Evolutionary conservation across 1,140 invertebrate species (phyloP), one percentile per base, ranked within the genome.

Genomic region (Drosophila nannoptera): DNA sequence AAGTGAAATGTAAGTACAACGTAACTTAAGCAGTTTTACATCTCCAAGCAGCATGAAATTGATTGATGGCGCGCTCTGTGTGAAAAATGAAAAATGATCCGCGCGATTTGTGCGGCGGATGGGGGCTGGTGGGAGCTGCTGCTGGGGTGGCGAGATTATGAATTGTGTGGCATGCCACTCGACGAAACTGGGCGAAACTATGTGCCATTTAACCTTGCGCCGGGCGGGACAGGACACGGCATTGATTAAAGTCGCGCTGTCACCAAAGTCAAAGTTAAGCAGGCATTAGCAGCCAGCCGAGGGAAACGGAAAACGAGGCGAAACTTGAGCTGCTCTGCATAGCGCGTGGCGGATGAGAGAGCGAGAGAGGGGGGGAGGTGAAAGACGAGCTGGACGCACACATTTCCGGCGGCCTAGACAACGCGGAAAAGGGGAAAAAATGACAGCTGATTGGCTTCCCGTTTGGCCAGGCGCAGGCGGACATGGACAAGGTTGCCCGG

Each of bases 21-120:
- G 78, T 83, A 84, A 84, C 65, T 84, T 80, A 84, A 84, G 75
- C 75, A 83, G 80, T 84, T 84, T 84, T 84, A 84, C 80, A 84
- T 78, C 77, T 84, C 73, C 80, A 84, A 84, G 80, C 73, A 84
- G 77, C 80, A 84, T 80, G 80, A 83, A 83, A 84, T 84, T 84
- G 80, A 84, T 84, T 84, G 80, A 84, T 84, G 80, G 76, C 66
- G 56, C 72, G 59, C 68, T 60, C 63, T 58, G 58, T 65, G 66
- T 22, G 63, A 64, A 83, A 83, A 75, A 83, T 83, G 78, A 81
- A 81, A 81, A 81, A 81, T 81, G 77, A 83, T 78, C 75, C 73
- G 67, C 55, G 71, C 60, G 60, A 9, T 38, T 29, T 36, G 29
- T 16, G 8, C 35, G n/a, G 29, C 29, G 22, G 12, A 22, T 3